phyloP scores from a whole-genome alignment of 2,888 invertebrate species.

The Coelopa pilipes region DNA sequence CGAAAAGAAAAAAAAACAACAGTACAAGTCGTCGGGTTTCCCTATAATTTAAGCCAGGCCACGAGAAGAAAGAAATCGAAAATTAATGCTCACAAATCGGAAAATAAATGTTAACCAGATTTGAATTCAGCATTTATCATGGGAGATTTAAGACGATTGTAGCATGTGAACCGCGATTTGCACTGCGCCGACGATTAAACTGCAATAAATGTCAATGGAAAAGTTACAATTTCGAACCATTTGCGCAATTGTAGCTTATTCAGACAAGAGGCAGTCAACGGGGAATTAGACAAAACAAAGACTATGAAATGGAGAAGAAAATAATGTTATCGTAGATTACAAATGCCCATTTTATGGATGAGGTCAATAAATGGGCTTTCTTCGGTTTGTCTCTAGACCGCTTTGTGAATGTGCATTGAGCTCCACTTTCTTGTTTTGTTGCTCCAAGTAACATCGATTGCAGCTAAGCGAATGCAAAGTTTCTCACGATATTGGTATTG shows the following conservation, averaged over 20 bases:
- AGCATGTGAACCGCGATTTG: conserved; percentile 18
- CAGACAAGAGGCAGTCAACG: background rate
- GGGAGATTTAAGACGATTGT: conserved; percentile 16
- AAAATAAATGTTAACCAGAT: conserved; percentile 49
- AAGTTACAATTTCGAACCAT: conserved; percentile 18
- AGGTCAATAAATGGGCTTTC: conserved; percentile 41
- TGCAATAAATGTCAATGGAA: conserved; percentile 26
- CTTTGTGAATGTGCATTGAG: background rate
- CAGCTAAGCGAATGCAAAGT: conserved; percentile 4
- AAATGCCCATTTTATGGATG: conserved; percentile 39
- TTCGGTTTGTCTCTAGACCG: conserved; percentile 28
- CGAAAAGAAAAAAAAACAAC: conserved; percentile 27
- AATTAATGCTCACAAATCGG: conserved; percentile 47
- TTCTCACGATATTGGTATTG: conserved; percentile 20
- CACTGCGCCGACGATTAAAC: conserved; percentile 5
- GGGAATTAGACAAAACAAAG: background rate
- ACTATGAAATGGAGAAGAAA: conserved; percentile 8
- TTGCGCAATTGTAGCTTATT: background rate
- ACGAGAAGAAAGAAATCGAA: conserved; percentile 19
- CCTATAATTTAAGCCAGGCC: background rate
- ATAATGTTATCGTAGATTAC: conserved; percentile 40
- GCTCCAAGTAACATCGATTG: background rate
- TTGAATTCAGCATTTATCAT: conserved; percentile 24
- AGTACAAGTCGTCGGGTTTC: background rate
- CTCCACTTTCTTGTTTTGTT: background rate